A percentile compares a stretch with the other conserved stretches of the same genome.
These are phyloP conservation scores for Eulimnadia texana DNA, from an alignment of 1,140 invertebrate genomes.

Conservation along the genomic window DNA sequence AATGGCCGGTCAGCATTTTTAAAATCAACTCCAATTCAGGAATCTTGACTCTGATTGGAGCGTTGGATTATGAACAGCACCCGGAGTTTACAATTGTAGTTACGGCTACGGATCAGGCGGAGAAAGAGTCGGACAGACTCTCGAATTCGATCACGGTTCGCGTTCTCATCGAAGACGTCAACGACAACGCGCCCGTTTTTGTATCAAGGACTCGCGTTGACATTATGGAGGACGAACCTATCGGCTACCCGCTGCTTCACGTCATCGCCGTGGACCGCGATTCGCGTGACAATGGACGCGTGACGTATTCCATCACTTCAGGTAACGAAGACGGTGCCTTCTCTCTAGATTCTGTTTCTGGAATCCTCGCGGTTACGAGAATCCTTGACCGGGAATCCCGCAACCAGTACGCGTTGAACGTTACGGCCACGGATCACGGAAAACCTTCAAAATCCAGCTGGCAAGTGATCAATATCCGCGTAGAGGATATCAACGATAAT, in stretches of 20 bases:
- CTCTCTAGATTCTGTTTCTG: slow-evolving; percentile 57
- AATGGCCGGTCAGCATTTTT: slow-evolving; percentile 12
- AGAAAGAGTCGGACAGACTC: slow-evolving; percentile 48
- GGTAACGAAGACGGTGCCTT: slow-evolving; percentile 73
- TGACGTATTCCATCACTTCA: slow-evolving; percentile 63
- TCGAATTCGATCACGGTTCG: slow-evolving; percentile 62
- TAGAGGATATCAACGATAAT: slow-evolving; percentile 56
- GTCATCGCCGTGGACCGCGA: slow-evolving; percentile 76
- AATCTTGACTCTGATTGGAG: slow-evolving; percentile 11
- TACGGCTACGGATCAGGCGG: slow-evolving; percentile 63
- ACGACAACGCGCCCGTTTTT: slow-evolving; percentile 74
- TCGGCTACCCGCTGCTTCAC: slow-evolving; percentile 50
- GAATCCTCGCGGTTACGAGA: slow-evolving; percentile 53
- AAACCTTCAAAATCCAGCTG: slow-evolving; percentile 45
- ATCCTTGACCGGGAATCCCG: slow-evolving; percentile 38
- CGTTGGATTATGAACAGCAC: slow-evolving; percentile 14
- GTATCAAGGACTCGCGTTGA: slow-evolving; percentile 36
- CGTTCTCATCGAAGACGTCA: slow-evolving; percentile 65
- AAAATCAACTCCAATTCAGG: slow-evolving; percentile 17
- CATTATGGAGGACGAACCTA: slow-evolving; percentile 35
- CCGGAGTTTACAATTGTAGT: slow-evolving; percentile 56
- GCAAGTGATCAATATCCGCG: slow-evolving; percentile 42
- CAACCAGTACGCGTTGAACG: slow-evolving; percentile 46
- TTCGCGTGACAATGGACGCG: slow-evolving; percentile 67
- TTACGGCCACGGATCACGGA: slow-evolving; percentile 71